Conservation (phyloP, 2,113 vertebrate species). For the Turdus rufiventris region DNA sequence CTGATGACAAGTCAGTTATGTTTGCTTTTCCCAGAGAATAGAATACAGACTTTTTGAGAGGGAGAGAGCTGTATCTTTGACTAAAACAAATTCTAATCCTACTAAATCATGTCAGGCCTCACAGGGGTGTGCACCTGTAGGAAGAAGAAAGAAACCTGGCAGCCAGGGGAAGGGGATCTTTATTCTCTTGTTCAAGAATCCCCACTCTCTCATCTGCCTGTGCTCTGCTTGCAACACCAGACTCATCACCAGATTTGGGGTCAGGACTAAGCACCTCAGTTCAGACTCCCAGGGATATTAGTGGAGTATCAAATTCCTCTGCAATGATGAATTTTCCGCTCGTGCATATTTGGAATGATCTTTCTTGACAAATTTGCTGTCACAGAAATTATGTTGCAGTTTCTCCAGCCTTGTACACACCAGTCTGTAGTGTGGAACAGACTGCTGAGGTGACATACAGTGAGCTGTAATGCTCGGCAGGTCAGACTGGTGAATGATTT, state of each 20-base stretch:
- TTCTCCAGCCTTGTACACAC: background rate
- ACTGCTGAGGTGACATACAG: background rate
- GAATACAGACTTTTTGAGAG: background rate
- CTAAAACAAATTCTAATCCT: background rate
- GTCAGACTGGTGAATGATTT: background rate
- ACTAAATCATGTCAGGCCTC: background rate
- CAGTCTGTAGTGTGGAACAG: background rate
- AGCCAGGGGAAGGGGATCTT: background rate
- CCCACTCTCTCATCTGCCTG: background rate
- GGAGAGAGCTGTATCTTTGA: background rate
- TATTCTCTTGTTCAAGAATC: background rate
- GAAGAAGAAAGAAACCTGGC: background rate
- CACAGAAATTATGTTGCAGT: background rate
- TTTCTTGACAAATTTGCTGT: background rate
- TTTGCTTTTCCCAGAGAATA: background rate
- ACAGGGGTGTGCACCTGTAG: background rate
- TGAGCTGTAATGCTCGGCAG: background rate
- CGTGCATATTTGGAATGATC: background rate
- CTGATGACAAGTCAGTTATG: background rate
- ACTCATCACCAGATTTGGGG: background rate
- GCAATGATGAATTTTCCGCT: background rate
- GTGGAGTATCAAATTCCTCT: background rate
- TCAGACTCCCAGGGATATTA: background rate
- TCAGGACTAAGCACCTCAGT: background rate
- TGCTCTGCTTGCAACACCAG: background rate